These are phyloP conservation scores for Hycleus phaleratus DNA, from an alignment of 1,140 invertebrate species.

Conservation along the genomic window DNA sequence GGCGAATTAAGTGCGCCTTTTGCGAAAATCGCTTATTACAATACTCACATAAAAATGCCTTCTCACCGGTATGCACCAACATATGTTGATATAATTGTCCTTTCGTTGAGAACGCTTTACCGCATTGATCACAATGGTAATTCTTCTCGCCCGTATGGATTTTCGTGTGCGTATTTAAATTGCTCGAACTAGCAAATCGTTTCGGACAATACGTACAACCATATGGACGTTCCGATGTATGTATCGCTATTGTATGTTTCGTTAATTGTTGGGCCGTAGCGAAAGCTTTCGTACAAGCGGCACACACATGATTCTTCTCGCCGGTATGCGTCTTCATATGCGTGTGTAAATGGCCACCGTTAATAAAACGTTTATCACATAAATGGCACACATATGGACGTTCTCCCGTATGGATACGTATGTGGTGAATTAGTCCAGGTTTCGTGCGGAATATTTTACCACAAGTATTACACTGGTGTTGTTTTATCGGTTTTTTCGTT, in stretches of 20 bases:
- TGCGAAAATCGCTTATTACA: constrained; percentile 70
- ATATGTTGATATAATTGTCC: constrained; percentile 49
- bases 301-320: constrained; percentile 51
- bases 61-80: constrained; percentile 52
- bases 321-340: constrained; percentile 53
- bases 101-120: constrained; percentile 41
- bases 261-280: constrained; percentile 47
- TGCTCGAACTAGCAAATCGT: constrained; percentile 40
- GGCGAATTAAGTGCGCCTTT: constrained; percentile 58
- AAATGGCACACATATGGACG: constrained; percentile 55
- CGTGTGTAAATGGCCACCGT: constrained; percentile 41
- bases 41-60: constrained; percentile 63
- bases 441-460: constrained; percentile 37
- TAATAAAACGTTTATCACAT: constrained; percentile 50
- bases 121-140: constrained; percentile 41
- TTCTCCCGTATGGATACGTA: constrained; percentile 50
- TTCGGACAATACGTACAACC: constrained; percentile 46
- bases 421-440: constrained; percentile 37
- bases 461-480: constrained; percentile 37
- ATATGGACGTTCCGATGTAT: constrained; percentile 56
- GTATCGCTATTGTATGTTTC: constrained; percentile 56
- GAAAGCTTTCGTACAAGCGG: constrained; percentile 49
- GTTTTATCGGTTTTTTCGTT: constrained; percentile 25
- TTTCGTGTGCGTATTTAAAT: constrained; percentile 38
- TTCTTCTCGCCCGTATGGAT: constrained; percentile 54